These are phyloP conservation scores for Scolopax rusticola DNA, from an alignment of 2,797 vertebrate species.

Conservation along the genomic window DNA sequence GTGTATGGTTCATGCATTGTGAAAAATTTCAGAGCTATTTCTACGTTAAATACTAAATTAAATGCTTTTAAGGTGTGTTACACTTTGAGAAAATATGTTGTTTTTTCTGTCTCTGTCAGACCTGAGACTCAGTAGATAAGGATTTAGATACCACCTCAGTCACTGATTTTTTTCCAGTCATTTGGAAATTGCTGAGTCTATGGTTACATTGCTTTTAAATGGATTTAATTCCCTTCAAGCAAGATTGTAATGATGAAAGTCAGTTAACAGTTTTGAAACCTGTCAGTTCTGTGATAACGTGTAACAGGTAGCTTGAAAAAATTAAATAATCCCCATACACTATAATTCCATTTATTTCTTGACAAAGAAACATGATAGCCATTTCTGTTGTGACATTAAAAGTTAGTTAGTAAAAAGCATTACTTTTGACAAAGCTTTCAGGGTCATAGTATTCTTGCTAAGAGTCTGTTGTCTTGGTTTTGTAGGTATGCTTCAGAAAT, in stretches of 20 bases:
- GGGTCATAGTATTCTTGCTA: not conserved
- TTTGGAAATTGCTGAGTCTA: not conserved
- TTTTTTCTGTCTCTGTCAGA: not conserved
- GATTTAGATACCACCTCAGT: not conserved
- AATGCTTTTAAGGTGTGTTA: not conserved
- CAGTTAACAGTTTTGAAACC: not conserved
- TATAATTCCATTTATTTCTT: not conserved
- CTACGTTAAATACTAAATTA: not conserved
- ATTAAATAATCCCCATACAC: not conserved
- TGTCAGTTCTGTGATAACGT: not conserved
- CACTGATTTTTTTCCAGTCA: not conserved
- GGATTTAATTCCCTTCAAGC: not conserved
- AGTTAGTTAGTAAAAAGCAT: not conserved
- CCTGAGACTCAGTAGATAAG: not conserved
- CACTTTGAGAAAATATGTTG: not conserved
- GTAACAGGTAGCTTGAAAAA: not conserved
- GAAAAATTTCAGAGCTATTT: not conserved
- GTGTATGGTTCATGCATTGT: not conserved
- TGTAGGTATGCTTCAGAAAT: constrained; percentile 94
- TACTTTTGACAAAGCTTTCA: not conserved
- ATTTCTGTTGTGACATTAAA: not conserved
- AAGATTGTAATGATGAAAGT: not conserved
- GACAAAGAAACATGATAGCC: not conserved
- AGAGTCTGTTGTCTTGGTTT: constrained; percentile 20
- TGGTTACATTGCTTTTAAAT: not conserved